phyloP scores from a whole-genome alignment of 2,113 vertebrate genomes.

The Salvator merianae region DNA sequence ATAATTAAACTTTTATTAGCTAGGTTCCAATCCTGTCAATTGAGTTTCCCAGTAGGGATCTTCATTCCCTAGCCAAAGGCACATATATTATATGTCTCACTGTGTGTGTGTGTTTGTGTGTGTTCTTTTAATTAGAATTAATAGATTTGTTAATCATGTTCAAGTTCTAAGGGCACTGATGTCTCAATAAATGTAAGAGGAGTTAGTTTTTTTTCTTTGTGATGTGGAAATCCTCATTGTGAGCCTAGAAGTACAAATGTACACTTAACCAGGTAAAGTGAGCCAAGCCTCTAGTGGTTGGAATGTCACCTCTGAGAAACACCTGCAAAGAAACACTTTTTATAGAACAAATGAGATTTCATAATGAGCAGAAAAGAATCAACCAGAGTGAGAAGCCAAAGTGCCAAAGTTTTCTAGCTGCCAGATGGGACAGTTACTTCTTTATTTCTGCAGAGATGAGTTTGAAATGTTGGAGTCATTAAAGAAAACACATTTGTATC shows the following conservation, averaged over 20 bases:
- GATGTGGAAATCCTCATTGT: constrained; percentile 8
- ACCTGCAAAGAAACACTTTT: neutral
- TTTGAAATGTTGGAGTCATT: constrained; percentile 4
- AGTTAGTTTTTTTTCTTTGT: constrained; percentile 23
- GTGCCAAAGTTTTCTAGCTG: neutral
- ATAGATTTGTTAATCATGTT: constrained; percentile 51
- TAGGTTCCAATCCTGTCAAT: constrained; percentile 54
- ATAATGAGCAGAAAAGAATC: neutral
- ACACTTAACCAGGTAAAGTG: neutral
- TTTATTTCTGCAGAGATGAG: neutral
- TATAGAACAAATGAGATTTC: constrained; percentile 5
- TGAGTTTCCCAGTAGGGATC: constrained; percentile 44
- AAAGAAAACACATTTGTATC: neutral
- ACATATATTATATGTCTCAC: neutral
- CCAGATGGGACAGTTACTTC: neutral
- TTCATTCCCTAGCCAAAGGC: constrained; percentile 51
- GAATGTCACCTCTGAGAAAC: neutral
- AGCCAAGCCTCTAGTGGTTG: neutral
- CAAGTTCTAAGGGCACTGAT: constrained; percentile 2
- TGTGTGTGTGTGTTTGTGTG: neutral
- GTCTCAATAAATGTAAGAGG: constrained; percentile 28
- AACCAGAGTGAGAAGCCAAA: neutral
- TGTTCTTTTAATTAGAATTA: constrained; percentile 37
- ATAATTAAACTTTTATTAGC: constrained; percentile 75
- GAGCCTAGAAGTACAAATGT: neutral